Base-by-base conservation (phyloP, 2,888 invertebrate species). In the Caenorhabditis sp. region DNA sequence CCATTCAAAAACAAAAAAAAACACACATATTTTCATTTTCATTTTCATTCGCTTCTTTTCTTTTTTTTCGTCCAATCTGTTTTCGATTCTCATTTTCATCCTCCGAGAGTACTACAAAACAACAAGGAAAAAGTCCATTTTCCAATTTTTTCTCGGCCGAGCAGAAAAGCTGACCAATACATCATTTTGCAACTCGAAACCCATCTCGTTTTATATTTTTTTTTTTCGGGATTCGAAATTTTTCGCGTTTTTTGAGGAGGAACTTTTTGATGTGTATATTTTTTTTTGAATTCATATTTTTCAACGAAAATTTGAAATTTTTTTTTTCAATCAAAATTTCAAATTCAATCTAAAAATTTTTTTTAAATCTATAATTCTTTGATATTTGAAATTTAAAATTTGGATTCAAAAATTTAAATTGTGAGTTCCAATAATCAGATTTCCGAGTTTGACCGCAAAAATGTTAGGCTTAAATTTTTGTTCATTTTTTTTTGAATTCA, bases 151-250 rank as follows among this genome's bases (percentile, higher is more conserved):
- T 53, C 2, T 53, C 2, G 14, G 17, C 17, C 14, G 43, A 43
- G 43, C 43, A 23, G n/a, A 53, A 53, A 53, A 53, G 53, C 53
- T 53, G 53, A 23, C 53, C 53, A 53, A 53, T 53, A 53, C 53
- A 53, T 53, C 53, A 53, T 53, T 53, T 53, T 21, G 53, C 25
- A 23, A 23, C 25, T 53, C 43, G 43, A 43, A 43, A 43, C 43
- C 52, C 21, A 52, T 52, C 52, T 52, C 23, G 3, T 52, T 31
- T n/a, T 31, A 7, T 31, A 31, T 31, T 31, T 31, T 31, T 31
- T 52, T 52, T 52, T 52, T 52, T 20, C 4, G 50, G 20, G 14
- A 52, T 12, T 52, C 52, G 52, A 23, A 52, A 52, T 52, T 52
- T 52, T 43, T 43, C 10, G 3, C 3, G 8, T 43, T 12, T 43